Evolutionary conservation across 2,888 invertebrate species (phyloP).

Genomic region (Globia sparganii): DNA sequence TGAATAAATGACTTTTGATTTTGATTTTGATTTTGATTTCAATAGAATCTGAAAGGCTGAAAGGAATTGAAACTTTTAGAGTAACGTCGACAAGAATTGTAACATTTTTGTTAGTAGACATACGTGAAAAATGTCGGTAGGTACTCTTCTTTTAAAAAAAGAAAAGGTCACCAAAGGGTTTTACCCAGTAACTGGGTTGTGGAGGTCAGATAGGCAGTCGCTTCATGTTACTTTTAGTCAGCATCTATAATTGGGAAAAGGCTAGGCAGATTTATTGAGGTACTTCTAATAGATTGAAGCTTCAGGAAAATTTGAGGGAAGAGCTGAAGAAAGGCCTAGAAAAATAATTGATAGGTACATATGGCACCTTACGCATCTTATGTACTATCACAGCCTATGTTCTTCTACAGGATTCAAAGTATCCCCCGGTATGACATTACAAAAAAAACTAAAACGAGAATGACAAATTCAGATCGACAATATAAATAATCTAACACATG

Average conservation of each 20-base stretch:
- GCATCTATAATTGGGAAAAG: no score
- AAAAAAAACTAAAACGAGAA: background rate
- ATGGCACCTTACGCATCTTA: no score
- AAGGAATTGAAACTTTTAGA: conserved; percentile 28
- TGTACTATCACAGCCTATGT: no score
- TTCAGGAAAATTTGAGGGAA: background rate
- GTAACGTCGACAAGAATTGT: conserved; percentile 3
- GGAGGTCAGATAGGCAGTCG: background rate
- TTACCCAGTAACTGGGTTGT: background rate
- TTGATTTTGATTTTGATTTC: no score
- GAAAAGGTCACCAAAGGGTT: background rate
- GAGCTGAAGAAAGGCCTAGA: background rate
- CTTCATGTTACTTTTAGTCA: background rate
- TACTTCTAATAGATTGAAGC: background rate
- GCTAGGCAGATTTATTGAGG: background rate
- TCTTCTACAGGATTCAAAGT: no score
- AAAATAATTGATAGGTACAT: background rate
- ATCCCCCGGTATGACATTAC: background rate
- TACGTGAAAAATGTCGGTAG: background rate
- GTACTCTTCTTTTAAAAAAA: background rate
- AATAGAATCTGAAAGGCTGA: conserved; percentile 12
- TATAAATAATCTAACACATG: background rate
- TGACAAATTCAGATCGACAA: background rate
- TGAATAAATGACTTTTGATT: no score
- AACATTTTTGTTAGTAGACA: background rate